Base-by-base conservation (phyloP, 2,113 vertebrate genomes). In the Paracanthobrama guichenoti region DNA sequence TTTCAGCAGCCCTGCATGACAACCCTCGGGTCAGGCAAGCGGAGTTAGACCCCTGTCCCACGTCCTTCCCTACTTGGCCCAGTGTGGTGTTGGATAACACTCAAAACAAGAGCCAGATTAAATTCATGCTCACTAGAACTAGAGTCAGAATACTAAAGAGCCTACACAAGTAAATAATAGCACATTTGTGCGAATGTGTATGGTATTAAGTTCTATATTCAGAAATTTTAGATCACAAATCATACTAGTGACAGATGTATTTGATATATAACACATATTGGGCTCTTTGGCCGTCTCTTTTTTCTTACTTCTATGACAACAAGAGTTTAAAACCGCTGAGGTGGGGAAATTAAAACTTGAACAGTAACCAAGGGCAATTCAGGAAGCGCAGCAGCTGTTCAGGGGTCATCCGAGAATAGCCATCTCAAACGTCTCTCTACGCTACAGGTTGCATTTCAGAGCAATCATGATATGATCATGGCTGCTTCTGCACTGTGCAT, bases 271-370 rank as follows among this genome's bases (percentile, higher is more conserved):
- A 64, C 18, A 28, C 55, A 80, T 14, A 53, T 66, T n/a, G 22
- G 13, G 73, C 14, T 74, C 44, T 67, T 28, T 31, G 35, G 7
- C 53, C 57, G 1, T 66, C 55, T 44, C 26, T 64, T 73, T 55
- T 62, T 55, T 69, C 10, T 48, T 24, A 11, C 72, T 48, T 31
- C 67, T 60, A 57, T 66, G n/a, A 74, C 42, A 69, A 77, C 74
- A 74, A 24, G 10, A 10, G 31, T 53, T 7, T 72, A 39, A 82
- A 86, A 75, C 53, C 4, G 74, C 83, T 81, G 83, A 87, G 74
- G 35, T 77, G 46, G 50, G 79, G 76, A 86, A 86, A 87, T 86
- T 82, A 88, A 85, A 85, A 69, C 88, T 86, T 86, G 31, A 82
- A 71, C 67, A 39, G 79, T 84, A 75, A 81, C 73, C 77, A 46